A percentile compares a stretch with the other conserved stretches of the same genome.
These are phyloP conservation scores for Sitodiplosis mosellana DNA, from an alignment of 1,140 invertebrate genomes.

Conservation along the genomic window DNA sequence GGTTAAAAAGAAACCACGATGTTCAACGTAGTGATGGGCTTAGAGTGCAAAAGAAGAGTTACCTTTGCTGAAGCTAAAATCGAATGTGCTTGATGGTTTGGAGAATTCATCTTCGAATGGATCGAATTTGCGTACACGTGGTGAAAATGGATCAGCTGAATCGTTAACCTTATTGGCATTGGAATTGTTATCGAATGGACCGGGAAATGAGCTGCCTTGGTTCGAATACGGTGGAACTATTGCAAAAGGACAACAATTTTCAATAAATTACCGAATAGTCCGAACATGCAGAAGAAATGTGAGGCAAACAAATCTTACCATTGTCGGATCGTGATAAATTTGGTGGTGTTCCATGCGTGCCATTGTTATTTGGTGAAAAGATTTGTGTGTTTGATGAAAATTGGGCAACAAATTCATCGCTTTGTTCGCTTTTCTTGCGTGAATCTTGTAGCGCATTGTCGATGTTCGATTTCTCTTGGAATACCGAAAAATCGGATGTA, in stretches of 20 bases:
- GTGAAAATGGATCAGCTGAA: slow-evolving; percentile 18
- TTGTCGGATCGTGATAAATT: too few species aligned
- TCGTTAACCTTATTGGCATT: too few species aligned
- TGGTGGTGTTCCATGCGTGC: background rate
- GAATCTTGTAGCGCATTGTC: background rate
- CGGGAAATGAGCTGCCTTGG: too few species aligned
- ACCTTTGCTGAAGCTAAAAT: slow-evolving; percentile 26
- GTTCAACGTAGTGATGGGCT: too few species aligned
- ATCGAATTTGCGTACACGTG: slow-evolving; percentile 31
- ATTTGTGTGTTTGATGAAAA: slow-evolving; percentile 1
- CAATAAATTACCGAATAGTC: too few species aligned
- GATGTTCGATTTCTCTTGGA: background rate
- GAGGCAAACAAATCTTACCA: too few species aligned
- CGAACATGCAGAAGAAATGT: too few species aligned
- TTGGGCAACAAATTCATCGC: slow-evolving; percentile 13
- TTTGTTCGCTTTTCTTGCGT: slow-evolving; percentile 4
- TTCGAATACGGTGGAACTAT: too few species aligned
- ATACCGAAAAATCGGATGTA: background rate
- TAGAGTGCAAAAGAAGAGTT: background rate
- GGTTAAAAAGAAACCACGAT: too few species aligned
- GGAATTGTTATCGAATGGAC: too few species aligned
- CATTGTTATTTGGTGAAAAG: slow-evolving; percentile 4
- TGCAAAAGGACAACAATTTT: too few species aligned
- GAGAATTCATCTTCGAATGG: slow-evolving; percentile 48
- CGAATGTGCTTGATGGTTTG: slow-evolving; percentile 37